phyloP scores from a whole-genome alignment of 2,113 vertebrate species.

The Pseudorhombus dupliciocellatus region DNA sequence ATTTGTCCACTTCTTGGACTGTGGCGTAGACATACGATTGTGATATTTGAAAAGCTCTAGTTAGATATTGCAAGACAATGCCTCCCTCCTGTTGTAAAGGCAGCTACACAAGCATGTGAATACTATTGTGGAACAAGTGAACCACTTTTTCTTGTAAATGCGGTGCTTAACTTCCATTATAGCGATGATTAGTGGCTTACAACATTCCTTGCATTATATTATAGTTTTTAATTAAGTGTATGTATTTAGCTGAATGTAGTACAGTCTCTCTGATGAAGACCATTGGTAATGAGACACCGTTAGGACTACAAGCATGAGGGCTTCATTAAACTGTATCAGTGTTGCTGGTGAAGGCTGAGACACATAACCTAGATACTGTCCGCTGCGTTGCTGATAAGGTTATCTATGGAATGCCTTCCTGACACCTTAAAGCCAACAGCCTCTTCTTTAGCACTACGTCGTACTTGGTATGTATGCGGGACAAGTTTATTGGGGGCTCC shows the following conservation, averaged over 20 bases:
- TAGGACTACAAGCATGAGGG: conserved; percentile 6
- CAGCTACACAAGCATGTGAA: background rate
- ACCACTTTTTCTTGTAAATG: background rate
- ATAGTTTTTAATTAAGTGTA: background rate
- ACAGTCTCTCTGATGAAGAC: background rate
- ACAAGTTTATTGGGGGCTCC: conserved; percentile 66
- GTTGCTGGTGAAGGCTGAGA: conserved; percentile 7
- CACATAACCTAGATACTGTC: conserved; percentile 15
- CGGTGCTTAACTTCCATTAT: background rate
- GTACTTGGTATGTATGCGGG: conserved; percentile 60
- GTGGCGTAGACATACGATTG: too few relatives aligned
- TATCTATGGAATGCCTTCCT: conserved; percentile 35
- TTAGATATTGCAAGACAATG: background rate
- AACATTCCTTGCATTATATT: background rate
- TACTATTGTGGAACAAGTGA: background rate
- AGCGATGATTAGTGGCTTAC: background rate
- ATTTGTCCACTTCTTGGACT: too few relatives aligned
- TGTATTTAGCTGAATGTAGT: background rate
- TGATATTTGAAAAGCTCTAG: too few relatives aligned
- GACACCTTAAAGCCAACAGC: conserved; percentile 10
- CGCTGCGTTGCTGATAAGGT: conserved; percentile 28
- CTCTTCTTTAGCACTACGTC: conserved; percentile 43
- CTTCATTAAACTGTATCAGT: conserved; percentile 49
- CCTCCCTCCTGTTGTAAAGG: background rate
- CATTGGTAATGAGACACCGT: conserved; percentile 22